Evolutionary conservation across 64 coral and sea anemone genomes (phyloP), one percentile per base, ranked within the genome.

Genomic region (Dendrophyllia cribrosa): DNA sequence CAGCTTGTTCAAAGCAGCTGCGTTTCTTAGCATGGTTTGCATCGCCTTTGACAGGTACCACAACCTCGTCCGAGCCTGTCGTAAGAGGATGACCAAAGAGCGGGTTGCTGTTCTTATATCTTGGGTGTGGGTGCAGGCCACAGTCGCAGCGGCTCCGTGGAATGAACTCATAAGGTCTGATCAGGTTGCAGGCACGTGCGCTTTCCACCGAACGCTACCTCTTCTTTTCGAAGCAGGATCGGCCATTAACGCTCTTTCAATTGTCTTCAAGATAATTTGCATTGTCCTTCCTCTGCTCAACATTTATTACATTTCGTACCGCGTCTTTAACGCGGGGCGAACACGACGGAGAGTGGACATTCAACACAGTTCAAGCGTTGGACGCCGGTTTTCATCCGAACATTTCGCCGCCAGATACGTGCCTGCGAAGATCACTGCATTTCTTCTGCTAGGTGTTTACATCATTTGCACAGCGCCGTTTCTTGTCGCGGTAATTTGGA

Each of bases 31-130:
- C 51, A 97, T 97, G 95, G 58, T 72, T 7, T 88, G 66, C 7
- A 91, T 94, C 2, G 91, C 92, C 24, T 25, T 97, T 4, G 95
- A 94, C n/a, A 58, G 92, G 50, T 91, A 97, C 49, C 51, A 91
- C 43, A 74, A 94, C 74, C 76, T 97, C 11, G 88, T 91, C 9
- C 47, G 87, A 68, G 75, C 50, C 4, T 72, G 87, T 17, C 59
- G 66, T 24, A 60, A 74, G 17, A 49, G 88, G 74, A 74, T 94
- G 63, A 94, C 88, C 17, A 60, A 72, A 58, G 72, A 82, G 52
- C 55, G 80, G 10, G 66, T 82, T 52, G 51, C 66, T 61, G 47
- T 91, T 43, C 43, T 88, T 11, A 75, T 97, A 66, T 25, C 25
- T 1, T 88, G 74, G 59, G 89, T 89, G 21, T 97, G 95, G 95